These are phyloP conservation scores for Leptinotarsa defecta DNA, from an alignment of 1,140 invertebrate genomes.

Conservation along the genomic window DNA sequence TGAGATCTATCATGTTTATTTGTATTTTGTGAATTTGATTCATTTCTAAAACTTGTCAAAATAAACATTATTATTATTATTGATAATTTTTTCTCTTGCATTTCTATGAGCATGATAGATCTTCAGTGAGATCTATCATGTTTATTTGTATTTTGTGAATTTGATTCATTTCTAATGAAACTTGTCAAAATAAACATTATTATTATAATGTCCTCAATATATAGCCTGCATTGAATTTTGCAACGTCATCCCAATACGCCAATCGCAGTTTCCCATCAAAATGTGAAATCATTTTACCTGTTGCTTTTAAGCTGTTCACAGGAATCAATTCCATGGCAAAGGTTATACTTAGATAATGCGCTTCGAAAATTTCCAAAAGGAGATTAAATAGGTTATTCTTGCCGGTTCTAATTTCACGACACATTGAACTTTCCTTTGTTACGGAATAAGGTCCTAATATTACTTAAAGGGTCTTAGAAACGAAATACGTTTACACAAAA, in stretches of 20 bases:
- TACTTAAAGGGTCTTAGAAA: constrained; percentile 30
- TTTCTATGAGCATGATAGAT: no score
- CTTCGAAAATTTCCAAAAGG: constrained; percentile 39
- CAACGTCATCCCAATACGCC: neutral
- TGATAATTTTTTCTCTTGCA: no score
- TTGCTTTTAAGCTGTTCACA: neutral
- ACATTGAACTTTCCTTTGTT: constrained; percentile 46
- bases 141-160: no score
- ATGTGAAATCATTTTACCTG: neutral
- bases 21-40: no score
- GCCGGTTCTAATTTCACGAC: constrained; percentile 50
- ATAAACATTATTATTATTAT: no score
- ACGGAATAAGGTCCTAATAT: constrained; percentile 13
- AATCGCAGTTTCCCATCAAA: neutral
- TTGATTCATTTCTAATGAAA: no score
- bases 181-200: no score
- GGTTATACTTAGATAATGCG: constrained; percentile 36
- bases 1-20: no score
- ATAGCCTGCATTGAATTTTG: neutral
- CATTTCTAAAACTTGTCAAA: no score
- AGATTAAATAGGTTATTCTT: constrained; percentile 49
- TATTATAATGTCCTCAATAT: no score
- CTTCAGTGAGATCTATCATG: no score
- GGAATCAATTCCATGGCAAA: constrained; percentile 27
- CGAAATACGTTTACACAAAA: constrained; percentile 28